Evolutionary conservation across 1,140 invertebrate species (phyloP).

Genomic region (Cherax quadricarinatus): DNA sequence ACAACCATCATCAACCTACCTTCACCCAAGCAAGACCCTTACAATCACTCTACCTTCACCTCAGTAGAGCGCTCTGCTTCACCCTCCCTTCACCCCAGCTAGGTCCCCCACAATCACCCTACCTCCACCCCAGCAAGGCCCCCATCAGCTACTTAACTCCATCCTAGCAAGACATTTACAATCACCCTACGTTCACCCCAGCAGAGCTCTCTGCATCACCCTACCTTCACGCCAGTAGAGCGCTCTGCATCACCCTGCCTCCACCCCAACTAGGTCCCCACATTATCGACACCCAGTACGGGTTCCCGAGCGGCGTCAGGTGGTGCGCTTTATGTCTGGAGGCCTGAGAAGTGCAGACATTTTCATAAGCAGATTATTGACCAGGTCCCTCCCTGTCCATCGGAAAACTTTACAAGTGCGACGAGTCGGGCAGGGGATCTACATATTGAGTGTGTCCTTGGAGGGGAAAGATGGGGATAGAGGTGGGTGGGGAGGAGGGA

Average conservation of each 20-base stretch:
- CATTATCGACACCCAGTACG: background rate
- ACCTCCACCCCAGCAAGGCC: too few species aligned
- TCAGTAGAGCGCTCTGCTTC: too few species aligned
- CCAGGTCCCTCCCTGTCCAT: background rate
- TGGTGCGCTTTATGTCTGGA: background rate
- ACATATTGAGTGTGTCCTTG: background rate
- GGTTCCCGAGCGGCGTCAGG: background rate
- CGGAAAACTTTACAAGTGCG: conserved; percentile 8
- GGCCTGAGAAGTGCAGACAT: conserved; percentile 2
- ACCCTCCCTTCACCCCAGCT: too few species aligned
- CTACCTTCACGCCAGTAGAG: background rate
- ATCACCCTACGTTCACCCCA: too few species aligned
- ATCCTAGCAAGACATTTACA: too few species aligned
- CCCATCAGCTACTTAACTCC: too few species aligned
- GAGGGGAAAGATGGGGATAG: too few species aligned
- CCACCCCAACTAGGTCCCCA: background rate
- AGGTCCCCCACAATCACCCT: too few species aligned
- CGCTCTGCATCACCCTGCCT: background rate
- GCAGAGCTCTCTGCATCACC: too few species aligned
- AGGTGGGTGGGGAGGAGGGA: too few species aligned
- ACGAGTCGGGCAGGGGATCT: background rate
- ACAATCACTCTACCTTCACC: too few species aligned
- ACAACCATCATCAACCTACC: background rate
- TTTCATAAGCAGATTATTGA: conserved; percentile 19
- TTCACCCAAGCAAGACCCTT: too few species aligned